These are phyloP conservation scores for Euproctis similis DNA, from an alignment of 2,888 invertebrate genomes.

Conservation along the genomic window DNA sequence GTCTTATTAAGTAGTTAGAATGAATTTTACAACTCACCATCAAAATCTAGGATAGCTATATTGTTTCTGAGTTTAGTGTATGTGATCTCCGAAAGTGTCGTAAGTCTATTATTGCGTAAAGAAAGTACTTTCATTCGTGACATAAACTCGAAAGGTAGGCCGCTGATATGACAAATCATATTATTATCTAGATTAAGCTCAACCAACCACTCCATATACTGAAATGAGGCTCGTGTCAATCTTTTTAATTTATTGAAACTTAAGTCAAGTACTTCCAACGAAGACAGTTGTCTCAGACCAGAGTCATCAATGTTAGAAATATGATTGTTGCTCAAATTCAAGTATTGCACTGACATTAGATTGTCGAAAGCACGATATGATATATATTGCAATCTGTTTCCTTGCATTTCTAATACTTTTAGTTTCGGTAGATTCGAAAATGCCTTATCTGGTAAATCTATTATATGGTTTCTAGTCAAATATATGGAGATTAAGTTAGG, in stretches of 20 bases:
- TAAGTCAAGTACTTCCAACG: slow-evolving; percentile 89
- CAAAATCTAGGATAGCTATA: slow-evolving; percentile 87
- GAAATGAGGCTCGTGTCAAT: slow-evolving; percentile 80
- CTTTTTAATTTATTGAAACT: slow-evolving; percentile 85
- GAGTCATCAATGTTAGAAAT: slow-evolving; percentile 83
- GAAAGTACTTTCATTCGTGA: slow-evolving; percentile 87
- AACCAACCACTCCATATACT: slow-evolving; percentile 89
- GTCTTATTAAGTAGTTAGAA: too few species aligned
- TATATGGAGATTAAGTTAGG: slow-evolving; percentile 82
- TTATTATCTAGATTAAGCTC: slow-evolving; percentile 91
- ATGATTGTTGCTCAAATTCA: slow-evolving; percentile 90
- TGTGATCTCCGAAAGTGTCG: slow-evolving; percentile 82
- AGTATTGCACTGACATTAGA: slow-evolving; percentile 84
- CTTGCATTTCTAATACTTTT: slow-evolving; percentile 85
- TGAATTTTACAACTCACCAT: too few species aligned
- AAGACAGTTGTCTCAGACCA: slow-evolving; percentile 82
- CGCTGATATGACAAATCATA: slow-evolving; percentile 85
- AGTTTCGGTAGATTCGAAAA: slow-evolving; percentile 85
- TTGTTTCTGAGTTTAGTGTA: slow-evolving; percentile 86
- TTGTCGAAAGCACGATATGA: slow-evolving; percentile 85
- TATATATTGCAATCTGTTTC: slow-evolving; percentile 84
- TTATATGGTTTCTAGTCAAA: slow-evolving; percentile 82
- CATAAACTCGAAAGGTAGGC: slow-evolving; percentile 89
- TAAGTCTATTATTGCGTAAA: slow-evolving; percentile 84
- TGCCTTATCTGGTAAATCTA: slow-evolving; percentile 83